Percentiles rank a stretch among this genome's conserved stretches.
These are phyloP conservation scores for Pardosa pseudoannulata DNA, from an alignment of 2,888 invertebrate species.

Conservation along the genomic window DNA sequence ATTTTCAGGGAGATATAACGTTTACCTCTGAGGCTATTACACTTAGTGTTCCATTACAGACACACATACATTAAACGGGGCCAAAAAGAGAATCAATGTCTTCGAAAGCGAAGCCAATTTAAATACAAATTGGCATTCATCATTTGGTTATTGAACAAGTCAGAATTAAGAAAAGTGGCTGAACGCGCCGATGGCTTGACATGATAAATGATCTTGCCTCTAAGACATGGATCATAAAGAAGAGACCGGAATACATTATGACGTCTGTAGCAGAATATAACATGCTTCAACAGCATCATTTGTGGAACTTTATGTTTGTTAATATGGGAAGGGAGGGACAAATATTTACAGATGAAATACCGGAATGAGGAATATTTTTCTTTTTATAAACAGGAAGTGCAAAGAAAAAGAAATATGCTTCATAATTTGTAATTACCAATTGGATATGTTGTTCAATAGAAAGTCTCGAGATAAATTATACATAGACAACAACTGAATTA, in stretches of 20 bases:
- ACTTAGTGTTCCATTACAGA: conserved; percentile 4
- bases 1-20: not conserved
- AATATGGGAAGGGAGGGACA: too few relatives aligned
- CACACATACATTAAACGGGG: not conserved
- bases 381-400: too few relatives aligned
- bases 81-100: conserved; percentile 7
- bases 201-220: not conserved
- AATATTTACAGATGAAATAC: too few relatives aligned
- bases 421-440: too few relatives aligned
- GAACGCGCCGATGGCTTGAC: not conserved
- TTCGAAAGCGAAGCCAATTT: not conserved
- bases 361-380: too few relatives aligned
- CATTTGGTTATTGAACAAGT: conserved; percentile 17
- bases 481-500: too few relatives aligned
- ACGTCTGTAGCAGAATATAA: not conserved
- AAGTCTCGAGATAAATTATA: too few relatives aligned
- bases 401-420: too few relatives aligned
- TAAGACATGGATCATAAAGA: not conserved
- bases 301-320: not conserved
- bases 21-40: not conserved
- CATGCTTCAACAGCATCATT: not conserved
- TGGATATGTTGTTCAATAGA: too few relatives aligned
- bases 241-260: conserved; percentile 2
- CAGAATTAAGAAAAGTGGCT: conserved; percentile 3
- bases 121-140: conserved; percentile 19